These are phyloP conservation scores for Gymnodraco acuticeps DNA, from an alignment of 2,797 vertebrate genomes.

Conservation along the genomic window DNA sequence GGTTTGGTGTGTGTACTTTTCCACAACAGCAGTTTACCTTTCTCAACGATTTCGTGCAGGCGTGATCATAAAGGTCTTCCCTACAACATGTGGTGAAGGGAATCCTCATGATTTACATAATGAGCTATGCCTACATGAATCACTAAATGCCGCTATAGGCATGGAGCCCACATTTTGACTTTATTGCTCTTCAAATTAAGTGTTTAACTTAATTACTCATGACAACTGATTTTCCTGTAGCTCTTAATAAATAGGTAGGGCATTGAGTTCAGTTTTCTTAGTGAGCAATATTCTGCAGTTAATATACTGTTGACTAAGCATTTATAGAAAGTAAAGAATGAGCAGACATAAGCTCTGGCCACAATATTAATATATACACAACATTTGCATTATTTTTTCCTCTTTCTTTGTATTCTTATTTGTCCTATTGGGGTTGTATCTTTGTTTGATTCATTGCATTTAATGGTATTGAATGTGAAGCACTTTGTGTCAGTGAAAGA, in stretches of 20 bases:
- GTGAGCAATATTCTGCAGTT: neutral
- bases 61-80: slow-evolving; percentile 42
- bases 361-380: neutral
- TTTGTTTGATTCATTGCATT: too few species aligned
- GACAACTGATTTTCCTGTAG: neutral
- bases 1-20: slow-evolving; percentile 58
- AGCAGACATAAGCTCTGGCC: neutral
- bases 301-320: neutral
- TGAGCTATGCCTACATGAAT: neutral
- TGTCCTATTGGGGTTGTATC: neutral
- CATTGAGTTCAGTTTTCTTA: neutral
- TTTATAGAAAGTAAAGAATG: neutral
- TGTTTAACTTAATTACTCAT: neutral
- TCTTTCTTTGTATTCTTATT: neutral
- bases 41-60: neutral
- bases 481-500: too few species aligned
- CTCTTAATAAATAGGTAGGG: neutral
- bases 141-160: neutral
- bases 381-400: neutral
- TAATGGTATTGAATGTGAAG: too few species aligned
- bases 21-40: slow-evolving; percentile 25
- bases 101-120: slow-evolving; percentile 51
- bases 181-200: neutral
- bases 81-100: slow-evolving; percentile 29
- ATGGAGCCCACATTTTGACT: neutral